phyloP scores from a whole-genome alignment of 2,888 invertebrate genomes.

The Timema cristinae region DNA sequence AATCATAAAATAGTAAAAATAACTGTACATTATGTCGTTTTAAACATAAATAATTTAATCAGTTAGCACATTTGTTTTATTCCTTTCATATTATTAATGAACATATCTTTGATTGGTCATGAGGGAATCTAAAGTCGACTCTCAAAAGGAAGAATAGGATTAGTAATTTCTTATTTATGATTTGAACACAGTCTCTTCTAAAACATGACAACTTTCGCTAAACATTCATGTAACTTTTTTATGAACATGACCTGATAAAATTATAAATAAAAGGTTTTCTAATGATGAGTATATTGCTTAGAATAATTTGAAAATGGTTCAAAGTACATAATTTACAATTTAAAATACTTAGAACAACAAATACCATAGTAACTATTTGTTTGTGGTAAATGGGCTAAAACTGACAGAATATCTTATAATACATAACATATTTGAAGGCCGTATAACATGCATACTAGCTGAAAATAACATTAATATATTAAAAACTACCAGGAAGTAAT shows the following conservation, averaged over 20 bases:
- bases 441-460: too few species aligned
- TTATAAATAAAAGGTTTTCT: not conserved
- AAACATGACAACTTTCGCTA: constrained; percentile 13
- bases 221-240: constrained; percentile 14
- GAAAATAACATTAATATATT: too few species aligned
- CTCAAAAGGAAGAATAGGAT: not conserved
- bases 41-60: constrained; percentile 22
- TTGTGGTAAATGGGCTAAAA: too few species aligned
- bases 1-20: constrained; percentile 29
- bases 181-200: constrained; percentile 12
- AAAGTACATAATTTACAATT: too few species aligned
- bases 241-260: not conserved
- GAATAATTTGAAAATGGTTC: constrained; percentile 4
- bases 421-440: too few species aligned
- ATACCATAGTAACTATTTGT: too few species aligned
- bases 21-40: constrained; percentile 26
- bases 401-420: too few species aligned
- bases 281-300: not conserved
- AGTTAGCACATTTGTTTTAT: constrained; percentile 22
- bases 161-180: constrained; percentile 6
- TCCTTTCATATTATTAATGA: constrained; percentile 21
- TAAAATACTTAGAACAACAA: too few species aligned
- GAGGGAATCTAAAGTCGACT: constrained; percentile 12
- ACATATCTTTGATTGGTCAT: constrained; percentile 8
- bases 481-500: too few species aligned